These are phyloP conservation scores for Arvicanthis niloticus DNA, from an alignment of 2,113 vertebrate species.

Conservation along the genomic window DNA sequence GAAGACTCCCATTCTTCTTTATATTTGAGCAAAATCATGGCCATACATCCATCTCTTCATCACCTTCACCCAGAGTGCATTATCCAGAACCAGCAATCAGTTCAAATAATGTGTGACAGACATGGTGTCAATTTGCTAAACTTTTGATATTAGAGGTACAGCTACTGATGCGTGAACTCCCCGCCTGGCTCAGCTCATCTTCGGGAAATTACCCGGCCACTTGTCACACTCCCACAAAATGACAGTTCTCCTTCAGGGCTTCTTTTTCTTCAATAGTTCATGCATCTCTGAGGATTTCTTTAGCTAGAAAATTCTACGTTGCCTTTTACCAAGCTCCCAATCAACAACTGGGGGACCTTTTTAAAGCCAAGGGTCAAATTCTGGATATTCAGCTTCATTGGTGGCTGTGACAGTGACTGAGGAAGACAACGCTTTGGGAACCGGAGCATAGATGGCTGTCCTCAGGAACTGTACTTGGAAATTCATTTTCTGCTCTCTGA, in stretches of 20 bases:
- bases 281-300: conserved; percentile 9
- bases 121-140: conserved; percentile 9
- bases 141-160: conserved; percentile 12
- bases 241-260: conserved; percentile 40
- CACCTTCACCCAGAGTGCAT: not conserved
- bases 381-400: not conserved
- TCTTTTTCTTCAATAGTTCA: conserved; percentile 38
- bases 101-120: conserved; percentile 48
- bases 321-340: conserved; percentile 25
- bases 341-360: conserved; percentile 13
- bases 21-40: conserved; percentile 30
- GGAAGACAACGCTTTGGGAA: not conserved
- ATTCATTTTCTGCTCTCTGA: not conserved
- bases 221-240: conserved; percentile 56
- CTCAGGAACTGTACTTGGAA: not conserved
- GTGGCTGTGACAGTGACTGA: not conserved
- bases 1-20: conserved; percentile 17
- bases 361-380: conserved; percentile 27
- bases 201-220: conserved; percentile 61
- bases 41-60: not conserved
- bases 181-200: conserved; percentile 34
- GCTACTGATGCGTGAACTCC: not conserved
- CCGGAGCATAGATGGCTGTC: not conserved
- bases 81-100: conserved; percentile 43
- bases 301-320: conserved; percentile 63